These are phyloP conservation scores for Hylia prasina DNA, from an alignment of 2,113 vertebrate species.

Conservation along the genomic window DNA sequence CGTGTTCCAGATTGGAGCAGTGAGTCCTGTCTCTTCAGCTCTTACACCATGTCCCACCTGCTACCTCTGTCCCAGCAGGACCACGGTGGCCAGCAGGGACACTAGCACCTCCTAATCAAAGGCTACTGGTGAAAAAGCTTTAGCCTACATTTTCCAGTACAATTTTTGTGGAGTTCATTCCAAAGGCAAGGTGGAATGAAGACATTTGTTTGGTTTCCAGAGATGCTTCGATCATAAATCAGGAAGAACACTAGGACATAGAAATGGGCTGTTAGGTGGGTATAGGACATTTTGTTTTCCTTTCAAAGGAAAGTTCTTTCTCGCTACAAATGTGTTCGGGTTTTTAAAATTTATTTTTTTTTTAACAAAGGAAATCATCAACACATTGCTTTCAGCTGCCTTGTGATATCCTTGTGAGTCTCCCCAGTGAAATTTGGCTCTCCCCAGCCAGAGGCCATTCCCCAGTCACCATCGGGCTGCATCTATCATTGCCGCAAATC, in stretches of 20 bases:
- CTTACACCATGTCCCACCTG: rapidly evolving
- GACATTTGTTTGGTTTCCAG: not conserved
- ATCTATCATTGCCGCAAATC: not conserved
- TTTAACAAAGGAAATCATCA: rapidly evolving
- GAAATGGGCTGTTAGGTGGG: not conserved
- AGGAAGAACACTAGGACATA: not conserved
- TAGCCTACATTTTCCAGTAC: not conserved
- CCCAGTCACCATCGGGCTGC: not conserved
- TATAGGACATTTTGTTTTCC: not conserved
- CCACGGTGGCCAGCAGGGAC: not conserved
- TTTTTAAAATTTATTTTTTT: not conserved
- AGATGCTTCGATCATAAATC: not conserved
- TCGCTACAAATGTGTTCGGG: not conserved
- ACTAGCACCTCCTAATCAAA: not conserved
- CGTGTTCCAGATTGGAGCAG: rapidly evolving
- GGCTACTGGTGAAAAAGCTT: not conserved
- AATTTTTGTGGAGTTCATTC: not conserved
- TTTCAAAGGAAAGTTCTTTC: not conserved
- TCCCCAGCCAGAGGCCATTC: not conserved
- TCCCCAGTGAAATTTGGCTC: not conserved
- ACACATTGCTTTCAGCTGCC: not conserved
- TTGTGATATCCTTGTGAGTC: not conserved
- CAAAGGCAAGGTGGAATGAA: not conserved
- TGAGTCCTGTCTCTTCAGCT: not conserved
- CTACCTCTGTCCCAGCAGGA: not conserved